phyloP scores from a whole-genome alignment of 1,140 invertebrate species.

The Eumeta japonica region DNA sequence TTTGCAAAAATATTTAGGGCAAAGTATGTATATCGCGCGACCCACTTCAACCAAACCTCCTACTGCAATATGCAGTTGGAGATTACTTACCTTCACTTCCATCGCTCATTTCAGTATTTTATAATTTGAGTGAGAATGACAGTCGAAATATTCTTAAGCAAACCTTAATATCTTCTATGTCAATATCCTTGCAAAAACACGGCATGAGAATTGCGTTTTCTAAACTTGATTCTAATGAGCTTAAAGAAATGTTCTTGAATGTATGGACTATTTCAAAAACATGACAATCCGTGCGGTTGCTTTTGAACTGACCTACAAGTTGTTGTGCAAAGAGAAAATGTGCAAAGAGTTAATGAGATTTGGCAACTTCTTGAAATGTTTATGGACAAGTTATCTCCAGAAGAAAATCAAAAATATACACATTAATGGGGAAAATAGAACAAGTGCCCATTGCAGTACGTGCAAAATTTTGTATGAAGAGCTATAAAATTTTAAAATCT shows the following conservation, averaged over 20 bases:
- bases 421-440: slow-evolving; percentile 14
- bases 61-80: slow-evolving; percentile 30
- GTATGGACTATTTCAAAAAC: slow-evolving; percentile 30
- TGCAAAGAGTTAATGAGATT: slow-evolving; percentile 13
- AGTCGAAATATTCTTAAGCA: slow-evolving; percentile 19
- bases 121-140: slow-evolving; percentile 21
- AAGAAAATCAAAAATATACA: slow-evolving; percentile 28
- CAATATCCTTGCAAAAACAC: slow-evolving; percentile 38
- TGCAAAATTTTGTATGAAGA: slow-evolving; percentile 21
- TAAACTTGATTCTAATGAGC: slow-evolving; percentile 20
- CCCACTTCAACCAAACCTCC: slow-evolving; percentile 19
- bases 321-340: slow-evolving; percentile 28
- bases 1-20: slow-evolving; percentile 26
- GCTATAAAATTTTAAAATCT: slow-evolving; percentile 23
- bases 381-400: slow-evolving; percentile 25
- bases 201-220: slow-evolving; percentile 25
- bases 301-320: slow-evolving; percentile 25
- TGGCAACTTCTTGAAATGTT: slow-evolving; percentile 26
- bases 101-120: slow-evolving; percentile 30
- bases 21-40: slow-evolving; percentile 31
- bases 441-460: slow-evolving; percentile 19
- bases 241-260: slow-evolving; percentile 20
- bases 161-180: slow-evolving; percentile 22
- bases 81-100: slow-evolving; percentile 33
- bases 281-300: slow-evolving; percentile 25